These are phyloP conservation scores for Tetrao urogallus DNA, from an alignment of 2,113 vertebrate species.

Conservation along the genomic window DNA sequence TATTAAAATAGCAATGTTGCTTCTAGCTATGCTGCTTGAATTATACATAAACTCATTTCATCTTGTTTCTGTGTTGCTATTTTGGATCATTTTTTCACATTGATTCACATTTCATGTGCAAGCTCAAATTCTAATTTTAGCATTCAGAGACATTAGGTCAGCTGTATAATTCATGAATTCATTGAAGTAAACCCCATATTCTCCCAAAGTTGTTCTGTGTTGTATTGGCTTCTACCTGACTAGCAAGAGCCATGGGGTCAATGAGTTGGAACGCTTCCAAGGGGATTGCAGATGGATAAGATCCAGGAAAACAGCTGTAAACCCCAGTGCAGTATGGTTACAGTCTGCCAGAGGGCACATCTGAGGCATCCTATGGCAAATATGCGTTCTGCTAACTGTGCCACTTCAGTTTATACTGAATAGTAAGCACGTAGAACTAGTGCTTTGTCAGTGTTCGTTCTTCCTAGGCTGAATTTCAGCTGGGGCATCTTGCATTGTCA, in stretches of 20 bases:
- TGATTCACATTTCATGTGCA: constrained; percentile 21
- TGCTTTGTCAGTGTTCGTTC: neutral
- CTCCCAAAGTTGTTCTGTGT: rapidly evolving
- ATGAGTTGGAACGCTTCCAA: neutral
- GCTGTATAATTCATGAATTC: constrained; percentile 17
- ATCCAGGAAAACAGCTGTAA: neutral
- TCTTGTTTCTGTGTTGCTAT: neutral
- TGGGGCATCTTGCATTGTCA: neutral
- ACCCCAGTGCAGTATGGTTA: neutral
- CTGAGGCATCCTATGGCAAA: neutral
- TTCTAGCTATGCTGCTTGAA: constrained; percentile 38
- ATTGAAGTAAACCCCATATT: neutral
- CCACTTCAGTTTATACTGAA: neutral
- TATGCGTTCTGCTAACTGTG: neutral
- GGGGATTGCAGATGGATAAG: neutral
- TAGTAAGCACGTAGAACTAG: neutral
- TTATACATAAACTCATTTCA: constrained; percentile 53
- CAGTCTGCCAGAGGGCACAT: neutral
- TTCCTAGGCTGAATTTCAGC: neutral
- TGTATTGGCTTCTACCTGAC: neutral
- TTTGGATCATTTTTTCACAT: constrained; percentile 8
- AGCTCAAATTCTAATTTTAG: neutral
- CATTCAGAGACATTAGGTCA: neutral
- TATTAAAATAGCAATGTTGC: constrained; percentile 53
- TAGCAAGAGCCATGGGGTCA: neutral